These are phyloP conservation scores for Cantharis lateralis DNA, from an alignment of 2,888 invertebrate genomes.

Conservation along the genomic window DNA sequence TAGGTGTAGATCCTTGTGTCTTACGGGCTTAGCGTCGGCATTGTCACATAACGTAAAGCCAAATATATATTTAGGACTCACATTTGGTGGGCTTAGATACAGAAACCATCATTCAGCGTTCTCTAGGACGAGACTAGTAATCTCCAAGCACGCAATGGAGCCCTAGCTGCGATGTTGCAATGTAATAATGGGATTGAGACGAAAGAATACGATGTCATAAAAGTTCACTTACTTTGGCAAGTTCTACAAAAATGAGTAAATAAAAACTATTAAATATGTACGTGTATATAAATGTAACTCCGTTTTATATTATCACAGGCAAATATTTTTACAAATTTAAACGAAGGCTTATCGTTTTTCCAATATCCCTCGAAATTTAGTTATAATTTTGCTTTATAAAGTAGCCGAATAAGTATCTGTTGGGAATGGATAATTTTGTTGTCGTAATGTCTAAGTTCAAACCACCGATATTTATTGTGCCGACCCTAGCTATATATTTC, in stretches of 20 bases:
- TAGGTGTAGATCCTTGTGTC: constrained; percentile 26
- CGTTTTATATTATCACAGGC: neutral
- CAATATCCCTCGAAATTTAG: neutral
- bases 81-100: constrained; percentile 34
- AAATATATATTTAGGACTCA: constrained; percentile 36
- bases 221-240: constrained; percentile 29
- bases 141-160: constrained; percentile 31
- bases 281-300: neutral
- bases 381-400: neutral
- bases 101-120: constrained; percentile 34
- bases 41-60: constrained; percentile 34
- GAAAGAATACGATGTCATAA: constrained; percentile 28
- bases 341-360: neutral
- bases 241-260: constrained; percentile 25
- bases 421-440: neutral
- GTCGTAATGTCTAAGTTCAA: neutral
- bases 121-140: constrained; percentile 31
- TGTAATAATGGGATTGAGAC: constrained; percentile 33
- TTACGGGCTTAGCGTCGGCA: constrained; percentile 31
- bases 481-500: neutral
- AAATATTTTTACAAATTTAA: neutral
- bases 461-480: neutral
- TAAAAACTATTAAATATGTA: constrained; percentile 11
- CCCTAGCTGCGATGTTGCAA: constrained; percentile 29
- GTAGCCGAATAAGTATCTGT: neutral